Percentiles rank a stretch among this genome's conserved stretches.
phyloP scores from a whole-genome alignment of 2,113 vertebrate genomes.

The Hymenochirus boettgeri region DNA sequence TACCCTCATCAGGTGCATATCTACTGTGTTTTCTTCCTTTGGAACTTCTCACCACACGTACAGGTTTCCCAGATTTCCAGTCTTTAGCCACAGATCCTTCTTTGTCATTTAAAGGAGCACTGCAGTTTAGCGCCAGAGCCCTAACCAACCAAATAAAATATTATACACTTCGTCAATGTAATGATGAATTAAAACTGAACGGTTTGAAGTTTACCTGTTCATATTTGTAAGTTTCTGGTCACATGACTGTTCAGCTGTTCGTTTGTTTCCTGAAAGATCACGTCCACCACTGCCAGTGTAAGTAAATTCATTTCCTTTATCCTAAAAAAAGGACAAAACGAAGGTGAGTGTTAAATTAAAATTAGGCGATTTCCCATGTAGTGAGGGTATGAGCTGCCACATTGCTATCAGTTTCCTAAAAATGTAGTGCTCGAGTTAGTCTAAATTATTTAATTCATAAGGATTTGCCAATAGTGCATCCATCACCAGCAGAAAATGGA shows the following conservation, averaged over 20 bases:
- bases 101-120: slow-evolving; percentile 80
- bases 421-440: no score
- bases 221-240: slow-evolving; percentile 97
- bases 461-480: no score
- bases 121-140: slow-evolving; percentile 91
- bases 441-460: no score
- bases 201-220: slow-evolving; percentile 92
- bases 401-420: no score
- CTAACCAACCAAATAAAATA: no score
- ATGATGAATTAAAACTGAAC: no score
- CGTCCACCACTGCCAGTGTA: slow-evolving; percentile 94
- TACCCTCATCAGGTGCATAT: slow-evolving; percentile 84
- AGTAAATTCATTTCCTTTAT: slow-evolving; percentile 92
- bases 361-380: no score
- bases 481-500: no score
- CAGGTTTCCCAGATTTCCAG: slow-evolving; percentile 89
- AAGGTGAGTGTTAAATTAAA: no score
- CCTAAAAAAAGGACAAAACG: slow-evolving; percentile 61
- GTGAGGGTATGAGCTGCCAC: no score
- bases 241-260: slow-evolving; percentile 93
- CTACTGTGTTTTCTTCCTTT: slow-evolving; percentile 94
- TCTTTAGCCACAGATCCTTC: slow-evolving; percentile 82
- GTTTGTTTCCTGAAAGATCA: slow-evolving; percentile 94
- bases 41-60: slow-evolving; percentile 84
- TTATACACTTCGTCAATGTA: no score